Percentiles rank a stretch among this genome's conserved stretches.
Conservation (phyloP, 23 tunicate species). For the Phallusia fumigata region DNA sequence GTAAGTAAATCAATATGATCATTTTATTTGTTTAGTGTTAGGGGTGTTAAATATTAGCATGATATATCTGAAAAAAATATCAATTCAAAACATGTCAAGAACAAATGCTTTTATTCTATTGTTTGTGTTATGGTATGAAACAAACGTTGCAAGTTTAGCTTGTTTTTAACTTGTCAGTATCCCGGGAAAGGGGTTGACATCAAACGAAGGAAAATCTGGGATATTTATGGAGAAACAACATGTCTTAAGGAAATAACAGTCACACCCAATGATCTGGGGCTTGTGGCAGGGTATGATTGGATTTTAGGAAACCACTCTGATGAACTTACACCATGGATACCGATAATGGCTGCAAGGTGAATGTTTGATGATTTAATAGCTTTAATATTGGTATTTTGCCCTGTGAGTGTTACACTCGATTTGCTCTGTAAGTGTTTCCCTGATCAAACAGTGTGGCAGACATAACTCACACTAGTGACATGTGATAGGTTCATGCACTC, state of each 20-base stretch:
- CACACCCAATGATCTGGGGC: conserved; percentile 54
- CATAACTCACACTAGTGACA: no score
- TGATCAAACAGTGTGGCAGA: no score
- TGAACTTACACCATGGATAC: conserved; percentile 99
- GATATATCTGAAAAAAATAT: neutral
- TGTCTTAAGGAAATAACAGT: conserved; percentile 58
- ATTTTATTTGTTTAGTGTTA: no score
- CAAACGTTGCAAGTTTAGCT: no score
- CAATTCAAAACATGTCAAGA: neutral
- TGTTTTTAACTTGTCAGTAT: conserved; percentile 31
- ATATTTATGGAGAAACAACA: conserved; percentile 29
- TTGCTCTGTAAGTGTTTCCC: neutral
- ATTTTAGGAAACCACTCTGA: conserved; percentile 96
- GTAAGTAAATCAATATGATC: conserved; percentile 28
- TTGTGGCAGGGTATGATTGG: conserved; percentile 71
- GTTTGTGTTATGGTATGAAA: neutral
- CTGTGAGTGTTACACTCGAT: neutral
- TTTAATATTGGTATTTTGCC: no score
- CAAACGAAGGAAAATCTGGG: conserved; percentile 71
- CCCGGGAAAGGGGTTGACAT: conserved; percentile 84
- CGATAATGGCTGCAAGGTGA: conserved; percentile 82
- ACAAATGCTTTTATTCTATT: neutral
- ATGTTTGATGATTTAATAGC: neutral
- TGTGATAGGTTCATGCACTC: no score
- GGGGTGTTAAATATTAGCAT: neutral